Evolutionary conservation across 1,140 invertebrate genomes (phyloP).

Genomic region (Carposina sasakii): DNA sequence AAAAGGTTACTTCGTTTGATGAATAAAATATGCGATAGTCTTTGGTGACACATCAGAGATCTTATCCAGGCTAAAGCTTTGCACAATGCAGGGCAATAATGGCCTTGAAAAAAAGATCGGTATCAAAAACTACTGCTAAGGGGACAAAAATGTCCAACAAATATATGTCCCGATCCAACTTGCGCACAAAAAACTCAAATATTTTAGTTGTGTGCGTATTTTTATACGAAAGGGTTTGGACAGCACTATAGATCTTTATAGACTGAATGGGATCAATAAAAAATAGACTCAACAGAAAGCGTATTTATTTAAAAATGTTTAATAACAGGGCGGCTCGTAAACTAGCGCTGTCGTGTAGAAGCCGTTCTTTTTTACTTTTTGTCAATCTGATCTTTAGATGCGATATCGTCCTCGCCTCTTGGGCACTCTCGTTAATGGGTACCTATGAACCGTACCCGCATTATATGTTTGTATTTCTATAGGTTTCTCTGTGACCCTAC

Average conservation of each 20-base stretch:
- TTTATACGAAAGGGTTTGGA: slow-evolving; percentile 57
- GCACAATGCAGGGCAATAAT: slow-evolving; percentile 63
- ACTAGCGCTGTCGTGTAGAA: slow-evolving; percentile 39
- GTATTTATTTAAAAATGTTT: slow-evolving; percentile 66
- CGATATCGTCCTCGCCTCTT: slow-evolving; percentile 56
- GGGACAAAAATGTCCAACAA: slow-evolving; percentile 57
- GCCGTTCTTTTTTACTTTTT: slow-evolving; percentile 53
- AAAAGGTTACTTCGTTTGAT: slow-evolving; percentile 55
- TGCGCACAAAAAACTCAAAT: slow-evolving; percentile 53
- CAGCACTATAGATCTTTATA: slow-evolving; percentile 38
- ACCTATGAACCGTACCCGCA: slow-evolving; percentile 62
- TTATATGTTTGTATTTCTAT: slow-evolving; percentile 57
- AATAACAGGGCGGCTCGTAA: slow-evolving; percentile 63
- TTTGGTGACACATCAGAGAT: slow-evolving; percentile 65
- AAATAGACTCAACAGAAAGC: slow-evolving; percentile 40
- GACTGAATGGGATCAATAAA: slow-evolving; percentile 52
- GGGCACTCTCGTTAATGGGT: slow-evolving; percentile 67
- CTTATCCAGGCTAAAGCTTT: slow-evolving; percentile 62
- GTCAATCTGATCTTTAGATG: slow-evolving; percentile 63
- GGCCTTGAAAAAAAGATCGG: slow-evolving; percentile 63
- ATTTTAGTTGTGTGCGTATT: slow-evolving; percentile 38
- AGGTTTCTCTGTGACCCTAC: slow-evolving; percentile 53
- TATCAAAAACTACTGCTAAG: slow-evolving; percentile 59
- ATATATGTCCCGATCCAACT: slow-evolving; percentile 34
- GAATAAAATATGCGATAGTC: slow-evolving; percentile 47